These are phyloP conservation scores for Volucella inanis DNA, from an alignment of 2,888 invertebrate genomes.

Conservation along the genomic window DNA sequence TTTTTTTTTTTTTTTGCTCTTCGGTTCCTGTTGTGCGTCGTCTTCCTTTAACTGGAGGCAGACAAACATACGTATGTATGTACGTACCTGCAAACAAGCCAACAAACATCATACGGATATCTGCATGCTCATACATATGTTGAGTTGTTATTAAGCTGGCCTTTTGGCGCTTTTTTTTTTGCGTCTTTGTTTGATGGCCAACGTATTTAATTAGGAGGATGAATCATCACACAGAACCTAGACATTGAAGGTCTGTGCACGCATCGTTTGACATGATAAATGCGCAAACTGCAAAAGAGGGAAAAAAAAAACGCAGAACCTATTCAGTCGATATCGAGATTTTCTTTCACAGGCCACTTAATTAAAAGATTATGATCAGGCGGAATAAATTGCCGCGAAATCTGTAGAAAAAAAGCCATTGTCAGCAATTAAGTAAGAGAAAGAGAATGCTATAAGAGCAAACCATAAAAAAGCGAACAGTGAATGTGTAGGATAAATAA, in stretches of 20 bases:
- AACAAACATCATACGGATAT: conserved; percentile 15
- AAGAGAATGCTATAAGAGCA: too few species aligned
- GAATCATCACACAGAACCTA: conserved; percentile 54
- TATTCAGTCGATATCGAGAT: too few species aligned
- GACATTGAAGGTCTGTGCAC: conserved; percentile 55
- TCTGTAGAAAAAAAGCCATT: too few species aligned
- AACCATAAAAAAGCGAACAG: too few species aligned
- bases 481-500: too few species aligned
- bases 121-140: not conserved
- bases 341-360: too few species aligned
- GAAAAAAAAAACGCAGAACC: not conserved
- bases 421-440: too few species aligned
- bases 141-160: conserved; percentile 30
- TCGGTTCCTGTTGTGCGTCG: conserved; percentile 38
- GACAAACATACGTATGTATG: not conserved
- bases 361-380: too few species aligned
- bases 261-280: conserved; percentile 72
- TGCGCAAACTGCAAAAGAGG: conserved; percentile 45
- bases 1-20: conserved; percentile 22
- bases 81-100: not conserved
- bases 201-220: conserved; percentile 70
- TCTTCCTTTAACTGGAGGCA: conserved; percentile 23
- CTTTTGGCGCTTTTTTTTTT: conserved; percentile 32
- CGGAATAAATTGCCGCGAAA: too few species aligned
- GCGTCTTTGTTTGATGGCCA: conserved; percentile 70